These are phyloP conservation scores for Leucosticte australis DNA, from an alignment of 2,113 vertebrate species.

Conservation along the genomic window DNA sequence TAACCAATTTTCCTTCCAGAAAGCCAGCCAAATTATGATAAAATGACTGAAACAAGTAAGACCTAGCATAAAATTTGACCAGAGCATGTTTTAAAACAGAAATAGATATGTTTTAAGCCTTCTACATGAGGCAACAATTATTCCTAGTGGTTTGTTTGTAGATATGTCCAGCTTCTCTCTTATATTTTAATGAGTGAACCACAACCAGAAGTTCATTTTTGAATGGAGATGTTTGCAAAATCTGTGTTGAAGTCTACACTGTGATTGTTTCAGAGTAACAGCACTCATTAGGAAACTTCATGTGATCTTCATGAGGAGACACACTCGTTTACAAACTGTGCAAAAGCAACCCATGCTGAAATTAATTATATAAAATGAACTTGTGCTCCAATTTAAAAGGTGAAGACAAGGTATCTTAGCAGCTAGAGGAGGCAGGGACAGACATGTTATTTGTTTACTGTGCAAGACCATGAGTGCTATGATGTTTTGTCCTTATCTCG, in stretches of 20 bases:
- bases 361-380: not conserved
- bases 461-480: not conserved
- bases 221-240: not conserved
- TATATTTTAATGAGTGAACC: not conserved
- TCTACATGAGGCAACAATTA: not conserved
- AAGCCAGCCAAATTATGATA: not conserved
- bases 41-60: not conserved
- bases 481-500: not conserved
- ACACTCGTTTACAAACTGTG: not conserved
- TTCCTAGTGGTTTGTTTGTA: not conserved
- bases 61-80: not conserved
- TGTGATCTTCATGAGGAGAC: not conserved
- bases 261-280: not conserved
- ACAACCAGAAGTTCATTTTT: not conserved
- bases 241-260: not conserved
- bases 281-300: not conserved
- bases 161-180: not conserved
- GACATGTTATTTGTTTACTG: not conserved
- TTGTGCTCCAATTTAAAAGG: not conserved
- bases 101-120: not conserved
- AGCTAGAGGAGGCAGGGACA: not conserved
- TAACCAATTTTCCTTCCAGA: not conserved
- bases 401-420: not conserved
- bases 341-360: not conserved
- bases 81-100: not conserved